phyloP scores from a whole-genome alignment of 2,797 vertebrate species.

The Gymnoscopelus microlampas region DNA sequence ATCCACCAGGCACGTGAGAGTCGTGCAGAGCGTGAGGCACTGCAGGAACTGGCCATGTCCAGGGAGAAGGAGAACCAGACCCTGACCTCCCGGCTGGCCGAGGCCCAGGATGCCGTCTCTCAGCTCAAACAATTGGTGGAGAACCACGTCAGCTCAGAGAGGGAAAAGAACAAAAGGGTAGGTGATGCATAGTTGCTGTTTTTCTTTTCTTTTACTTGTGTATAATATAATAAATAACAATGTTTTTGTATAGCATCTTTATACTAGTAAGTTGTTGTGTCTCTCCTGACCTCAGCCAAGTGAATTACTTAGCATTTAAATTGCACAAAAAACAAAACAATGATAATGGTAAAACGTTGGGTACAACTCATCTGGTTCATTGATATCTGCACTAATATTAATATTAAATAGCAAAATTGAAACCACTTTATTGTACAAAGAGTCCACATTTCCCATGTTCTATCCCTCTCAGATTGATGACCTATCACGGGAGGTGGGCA shows the following conservation, averaged over 20 bases:
- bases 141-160: constrained; percentile 88
- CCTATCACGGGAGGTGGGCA: constrained; percentile 92
- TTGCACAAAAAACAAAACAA: too few species aligned
- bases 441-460: background rate
- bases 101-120: constrained; percentile 87
- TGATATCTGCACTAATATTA: too few species aligned
- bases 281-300: too few species aligned
- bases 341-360: too few species aligned
- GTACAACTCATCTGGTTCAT: too few species aligned
- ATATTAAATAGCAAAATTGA: too few species aligned
- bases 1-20: constrained; percentile 81
- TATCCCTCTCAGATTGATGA: constrained; percentile 87
- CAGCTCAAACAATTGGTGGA: constrained; percentile 90
- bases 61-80: constrained; percentile 86
- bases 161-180: constrained; percentile 97
- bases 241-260: too few species aligned
- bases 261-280: too few species aligned
- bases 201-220: too few species aligned
- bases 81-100: constrained; percentile 83
- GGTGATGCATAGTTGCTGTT: constrained; percentile 24
- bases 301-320: too few species aligned
- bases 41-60: constrained; percentile 82
- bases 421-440: background rate
- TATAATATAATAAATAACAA: too few species aligned
- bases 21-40: constrained; percentile 83